These are phyloP conservation scores for Lymantria dispar DNA, from an alignment of 2,888 invertebrate genomes.

Conservation along the genomic window DNA sequence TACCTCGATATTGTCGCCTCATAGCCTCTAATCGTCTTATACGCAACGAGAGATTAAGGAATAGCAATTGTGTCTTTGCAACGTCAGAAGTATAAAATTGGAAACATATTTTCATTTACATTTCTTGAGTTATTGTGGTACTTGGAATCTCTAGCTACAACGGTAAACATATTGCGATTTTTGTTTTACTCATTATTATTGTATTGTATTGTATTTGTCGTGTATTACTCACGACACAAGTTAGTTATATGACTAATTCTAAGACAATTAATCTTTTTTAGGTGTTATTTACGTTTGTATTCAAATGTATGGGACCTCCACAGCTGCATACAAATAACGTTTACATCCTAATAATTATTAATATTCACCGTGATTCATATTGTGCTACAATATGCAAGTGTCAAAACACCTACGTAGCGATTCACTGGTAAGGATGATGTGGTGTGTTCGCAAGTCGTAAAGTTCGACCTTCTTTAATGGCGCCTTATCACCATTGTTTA, in stretches of 20 bases:
- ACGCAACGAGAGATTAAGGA: no score
- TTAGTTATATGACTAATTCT: background rate
- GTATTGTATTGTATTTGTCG: no score
- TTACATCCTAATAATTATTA: background rate
- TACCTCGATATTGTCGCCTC: no score
- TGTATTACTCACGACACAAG: background rate
- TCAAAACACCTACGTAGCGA: background rate
- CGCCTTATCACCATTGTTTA: conserved; percentile 34
- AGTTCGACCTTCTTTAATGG: conserved; percentile 37
- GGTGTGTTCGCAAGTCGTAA: background rate
- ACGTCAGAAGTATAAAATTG: no score
- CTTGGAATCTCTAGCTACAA: no score
- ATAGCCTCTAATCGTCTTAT: no score
- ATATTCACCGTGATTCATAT: background rate
- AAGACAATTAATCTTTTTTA: background rate
- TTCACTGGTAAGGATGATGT: background rate
- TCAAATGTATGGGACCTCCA: background rate
- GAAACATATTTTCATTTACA: no score
- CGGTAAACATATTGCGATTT: no score
- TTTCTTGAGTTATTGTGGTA: no score
- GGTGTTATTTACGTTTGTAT: background rate
- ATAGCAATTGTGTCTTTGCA: no score
- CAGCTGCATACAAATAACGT: background rate
- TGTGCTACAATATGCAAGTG: no score
- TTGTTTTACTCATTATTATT: no score